Evolutionary conservation across 2,797 vertebrate species (phyloP).

Genomic region (Characodon lateralis): DNA sequence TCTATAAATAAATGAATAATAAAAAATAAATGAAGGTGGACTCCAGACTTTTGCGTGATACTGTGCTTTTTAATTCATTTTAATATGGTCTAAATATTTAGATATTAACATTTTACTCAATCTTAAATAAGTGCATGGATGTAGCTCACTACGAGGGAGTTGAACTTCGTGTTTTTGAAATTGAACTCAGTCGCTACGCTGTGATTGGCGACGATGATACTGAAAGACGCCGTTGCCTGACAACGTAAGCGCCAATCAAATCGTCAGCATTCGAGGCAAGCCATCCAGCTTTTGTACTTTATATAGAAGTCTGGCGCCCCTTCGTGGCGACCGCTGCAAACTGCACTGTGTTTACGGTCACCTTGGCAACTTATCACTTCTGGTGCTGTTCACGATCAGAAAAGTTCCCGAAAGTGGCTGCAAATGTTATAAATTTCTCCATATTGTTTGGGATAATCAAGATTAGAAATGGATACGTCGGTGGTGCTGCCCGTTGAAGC

Average conservation of each 20-base stretch:
- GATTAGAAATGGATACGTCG: constrained; percentile 56
- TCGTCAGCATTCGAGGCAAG: not conserved
- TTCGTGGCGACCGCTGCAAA: constrained; percentile 18
- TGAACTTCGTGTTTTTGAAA: not conserved
- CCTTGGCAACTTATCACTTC: constrained; percentile 62
- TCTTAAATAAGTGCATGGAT: not conserved
- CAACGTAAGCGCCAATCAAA: constrained; percentile 9
- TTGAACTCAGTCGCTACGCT: too few relatives aligned
- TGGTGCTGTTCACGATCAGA: not conserved
- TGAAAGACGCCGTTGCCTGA: constrained; percentile 4
- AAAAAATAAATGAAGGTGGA: not conserved
- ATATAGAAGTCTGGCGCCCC: constrained; percentile 36
- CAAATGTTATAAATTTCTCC: not conserved
- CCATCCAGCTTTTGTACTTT: not conserved
- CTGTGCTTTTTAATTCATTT: too few relatives aligned
- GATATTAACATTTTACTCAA: not conserved
- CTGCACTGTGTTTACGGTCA: constrained; percentile 39
- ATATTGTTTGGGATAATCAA: not conserved
- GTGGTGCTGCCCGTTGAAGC: constrained; percentile 82
- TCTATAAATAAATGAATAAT: too few relatives aligned
- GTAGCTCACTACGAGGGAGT: not conserved
- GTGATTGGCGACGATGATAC: not conserved
- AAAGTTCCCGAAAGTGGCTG: not conserved
- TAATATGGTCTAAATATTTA: not conserved
- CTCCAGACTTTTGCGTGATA: not conserved